A percentile compares a stretch with the other conserved stretches of the same genome.
These are phyloP conservation scores for Nemotelus pantherinus DNA, from an alignment of 2,888 invertebrate genomes.

Conservation along the genomic window DNA sequence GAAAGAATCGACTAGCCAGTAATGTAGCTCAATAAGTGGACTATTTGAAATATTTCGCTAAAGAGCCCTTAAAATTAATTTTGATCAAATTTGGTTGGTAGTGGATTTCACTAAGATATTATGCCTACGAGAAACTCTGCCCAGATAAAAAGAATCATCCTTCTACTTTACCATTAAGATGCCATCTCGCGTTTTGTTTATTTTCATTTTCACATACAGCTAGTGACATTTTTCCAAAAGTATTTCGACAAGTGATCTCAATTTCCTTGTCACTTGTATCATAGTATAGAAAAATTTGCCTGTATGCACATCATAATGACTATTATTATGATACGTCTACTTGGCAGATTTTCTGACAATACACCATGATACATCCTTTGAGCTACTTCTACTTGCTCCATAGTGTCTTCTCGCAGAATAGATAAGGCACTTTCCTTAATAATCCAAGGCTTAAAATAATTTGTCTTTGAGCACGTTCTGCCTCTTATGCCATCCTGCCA, in stretches of 20 bases:
- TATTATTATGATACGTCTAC: conserved; percentile 39
- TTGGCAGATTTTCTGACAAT: conserved; percentile 41
- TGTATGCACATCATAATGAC: conserved; percentile 41
- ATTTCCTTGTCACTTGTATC: conserved; percentile 35
- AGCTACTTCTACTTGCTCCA: conserved; percentile 27
- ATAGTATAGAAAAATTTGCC: conserved; percentile 3
- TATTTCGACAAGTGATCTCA: conserved; percentile 34
- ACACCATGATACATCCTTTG: conserved; percentile 37
- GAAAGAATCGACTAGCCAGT: too few relatives aligned
- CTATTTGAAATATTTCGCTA: too few relatives aligned
- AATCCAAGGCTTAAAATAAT: conserved; percentile 49
- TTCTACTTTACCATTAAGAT: not conserved
- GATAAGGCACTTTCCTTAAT: conserved; percentile 47
- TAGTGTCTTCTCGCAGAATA: conserved; percentile 27
- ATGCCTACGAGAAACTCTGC: too few relatives aligned
- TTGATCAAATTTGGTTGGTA: too few relatives aligned
- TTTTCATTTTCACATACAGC: conserved; percentile 36
- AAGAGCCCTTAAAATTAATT: too few relatives aligned
- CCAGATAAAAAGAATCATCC: too few relatives aligned
- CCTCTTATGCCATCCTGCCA: conserved; percentile 46
- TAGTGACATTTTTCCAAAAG: conserved; percentile 35
- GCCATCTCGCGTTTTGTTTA: conserved; percentile 13
- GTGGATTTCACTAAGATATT: too few relatives aligned
- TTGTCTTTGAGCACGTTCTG: conserved; percentile 50
- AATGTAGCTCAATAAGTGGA: too few relatives aligned